Evolutionary conservation across 2,797 vertebrate genomes (phyloP).

Genomic region (Hoplostethus atlanticus): DNA sequence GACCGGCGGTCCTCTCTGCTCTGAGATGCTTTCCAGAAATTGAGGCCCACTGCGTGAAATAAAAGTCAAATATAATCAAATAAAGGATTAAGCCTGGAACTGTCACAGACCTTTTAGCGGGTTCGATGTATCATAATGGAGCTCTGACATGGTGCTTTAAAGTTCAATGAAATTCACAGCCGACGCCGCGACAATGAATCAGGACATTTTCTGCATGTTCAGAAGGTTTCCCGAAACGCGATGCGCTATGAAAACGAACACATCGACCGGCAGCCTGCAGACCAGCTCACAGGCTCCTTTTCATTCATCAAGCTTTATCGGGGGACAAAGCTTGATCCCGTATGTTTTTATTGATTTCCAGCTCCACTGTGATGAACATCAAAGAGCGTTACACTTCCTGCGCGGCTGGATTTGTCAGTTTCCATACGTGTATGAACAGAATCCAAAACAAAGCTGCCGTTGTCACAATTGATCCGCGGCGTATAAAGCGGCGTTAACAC

Average conservation of each 20-base stretch:
- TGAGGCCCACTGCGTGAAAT: conserved; percentile 6
- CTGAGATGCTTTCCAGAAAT: conserved; percentile 22
- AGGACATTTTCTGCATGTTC: background rate
- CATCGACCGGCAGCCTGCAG: background rate
- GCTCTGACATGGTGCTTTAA: background rate
- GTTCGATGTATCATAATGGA: background rate
- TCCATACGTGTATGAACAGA: background rate
- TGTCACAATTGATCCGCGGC: conserved; percentile 41
- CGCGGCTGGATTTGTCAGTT: conserved; percentile 8
- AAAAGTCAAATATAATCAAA: conserved; percentile 23
- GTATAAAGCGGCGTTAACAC: conserved; percentile 19
- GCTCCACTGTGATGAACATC: conserved; percentile 24
- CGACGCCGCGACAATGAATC: background rate
- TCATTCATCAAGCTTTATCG: conserved; percentile 6
- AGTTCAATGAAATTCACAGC: background rate
- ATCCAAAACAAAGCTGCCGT: conserved; percentile 21
- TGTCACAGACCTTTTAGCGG: background rate
- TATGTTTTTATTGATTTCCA: conserved; percentile 40
- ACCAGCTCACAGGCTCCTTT: conserved; percentile 11
- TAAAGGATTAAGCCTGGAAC: conserved; percentile 20
- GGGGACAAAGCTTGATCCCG: background rate
- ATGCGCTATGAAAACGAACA: background rate
- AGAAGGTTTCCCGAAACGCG: background rate
- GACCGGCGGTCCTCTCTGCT: conserved; percentile 17
- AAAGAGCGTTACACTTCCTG: conserved; percentile 40